phyloP scores from a whole-genome alignment of 2,888 invertebrate species.

The Arctia plantaginis region DNA sequence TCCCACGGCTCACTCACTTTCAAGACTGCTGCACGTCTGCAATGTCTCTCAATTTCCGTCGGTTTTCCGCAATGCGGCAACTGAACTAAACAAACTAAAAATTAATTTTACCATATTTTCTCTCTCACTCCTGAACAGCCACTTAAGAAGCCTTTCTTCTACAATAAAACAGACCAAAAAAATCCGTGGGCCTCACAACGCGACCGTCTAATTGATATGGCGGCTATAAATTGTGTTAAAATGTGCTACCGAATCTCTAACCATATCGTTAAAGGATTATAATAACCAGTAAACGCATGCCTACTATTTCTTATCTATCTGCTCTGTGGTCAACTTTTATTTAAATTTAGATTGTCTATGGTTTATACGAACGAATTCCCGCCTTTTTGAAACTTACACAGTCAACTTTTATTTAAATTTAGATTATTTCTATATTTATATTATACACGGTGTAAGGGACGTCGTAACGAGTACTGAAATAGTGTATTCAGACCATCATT shows the following conservation, averaged over 20 bases:
- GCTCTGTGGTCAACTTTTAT: constrained; percentile 1
- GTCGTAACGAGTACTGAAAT: too few relatives aligned
- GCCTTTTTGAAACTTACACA: too few relatives aligned
- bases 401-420: too few relatives aligned
- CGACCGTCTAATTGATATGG: constrained; percentile 62
- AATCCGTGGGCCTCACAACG: constrained; percentile 38
- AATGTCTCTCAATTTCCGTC: too few relatives aligned
- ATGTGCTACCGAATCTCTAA: constrained; percentile 51
- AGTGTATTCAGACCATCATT: too few relatives aligned
- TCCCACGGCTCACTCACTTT: too few relatives aligned
- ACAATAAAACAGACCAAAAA: constrained; percentile 13
- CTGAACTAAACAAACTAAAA: not conserved
- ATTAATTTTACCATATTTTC: not conserved
- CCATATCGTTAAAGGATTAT: constrained; percentile 68
- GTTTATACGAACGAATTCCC: too few relatives aligned
- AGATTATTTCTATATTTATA: too few relatives aligned
- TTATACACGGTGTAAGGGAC: too few relatives aligned
- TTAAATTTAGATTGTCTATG: constrained; percentile 5
- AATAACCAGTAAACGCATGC: constrained; percentile 43
- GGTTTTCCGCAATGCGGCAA: too few relatives aligned
- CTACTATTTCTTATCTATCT: not conserved
- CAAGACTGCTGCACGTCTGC: too few relatives aligned
- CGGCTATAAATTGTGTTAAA: constrained; percentile 53
- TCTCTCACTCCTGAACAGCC: not conserved
- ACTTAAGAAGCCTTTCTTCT: not conserved